phyloP scores from a whole-genome alignment of 2,888 invertebrate genomes.

The Coelopa pilipes region DNA sequence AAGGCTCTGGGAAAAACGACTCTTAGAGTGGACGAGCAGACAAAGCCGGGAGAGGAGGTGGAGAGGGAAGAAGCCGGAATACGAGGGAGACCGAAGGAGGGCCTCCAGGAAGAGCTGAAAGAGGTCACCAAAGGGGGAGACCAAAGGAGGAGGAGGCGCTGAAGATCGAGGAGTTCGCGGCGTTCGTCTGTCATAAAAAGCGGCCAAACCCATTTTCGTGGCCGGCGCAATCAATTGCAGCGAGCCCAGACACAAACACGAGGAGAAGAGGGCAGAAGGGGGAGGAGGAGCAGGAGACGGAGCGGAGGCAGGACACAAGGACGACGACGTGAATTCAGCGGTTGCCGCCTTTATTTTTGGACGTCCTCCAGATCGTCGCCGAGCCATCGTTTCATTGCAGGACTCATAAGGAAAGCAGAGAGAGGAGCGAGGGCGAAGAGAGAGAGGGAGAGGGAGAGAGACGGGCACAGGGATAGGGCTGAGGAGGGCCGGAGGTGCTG shows the following conservation, averaged over 20 bases:
- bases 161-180: neutral
- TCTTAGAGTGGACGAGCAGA: no score
- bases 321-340: neutral
- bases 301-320: neutral
- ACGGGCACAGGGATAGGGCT: neutral
- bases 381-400: neutral
- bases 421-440: no score
- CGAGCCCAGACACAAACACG: neutral
- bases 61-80: no score
- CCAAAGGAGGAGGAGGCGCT: no score
- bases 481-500: constrained; percentile 2
- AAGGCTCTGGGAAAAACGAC: no score
- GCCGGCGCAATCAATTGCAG: constrained; percentile 35
- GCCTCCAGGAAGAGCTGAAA: no score
- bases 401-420: neutral
- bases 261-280: neutral
- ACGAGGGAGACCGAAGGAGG: no score
- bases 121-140: no score
- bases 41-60: no score
- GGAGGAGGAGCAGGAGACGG: neutral
- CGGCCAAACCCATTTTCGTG: constrained; percentile 28
- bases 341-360: constrained; percentile 9
- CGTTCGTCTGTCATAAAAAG: constrained; percentile 17
- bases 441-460: neutral
- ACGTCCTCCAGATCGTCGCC: constrained; percentile 6